A percentile compares a stretch with the other conserved stretches of the same genome.
These are phyloP conservation scores for Latrodectus hesperus DNA, from an alignment of 2,888 invertebrate species.

Conservation along the genomic window DNA sequence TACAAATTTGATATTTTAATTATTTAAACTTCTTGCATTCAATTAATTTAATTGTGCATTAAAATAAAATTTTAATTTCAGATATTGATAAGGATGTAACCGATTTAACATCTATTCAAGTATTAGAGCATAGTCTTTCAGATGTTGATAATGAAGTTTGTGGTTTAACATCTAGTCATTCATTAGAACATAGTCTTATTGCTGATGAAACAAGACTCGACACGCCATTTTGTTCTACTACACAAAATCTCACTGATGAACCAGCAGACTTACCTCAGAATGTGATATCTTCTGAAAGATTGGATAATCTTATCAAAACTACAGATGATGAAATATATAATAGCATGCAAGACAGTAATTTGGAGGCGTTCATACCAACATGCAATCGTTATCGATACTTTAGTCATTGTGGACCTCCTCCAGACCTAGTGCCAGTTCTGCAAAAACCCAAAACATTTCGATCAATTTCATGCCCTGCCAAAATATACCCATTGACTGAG, in stretches of 20 bases:
- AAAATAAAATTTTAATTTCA: too few relatives aligned
- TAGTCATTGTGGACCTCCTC: conserved; percentile 79
- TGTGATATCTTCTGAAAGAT: neutral
- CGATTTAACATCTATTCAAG: neutral
- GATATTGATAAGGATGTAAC: too few relatives aligned
- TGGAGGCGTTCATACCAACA: conserved; percentile 72
- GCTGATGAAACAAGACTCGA: conserved; percentile 29
- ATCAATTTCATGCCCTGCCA: conserved; percentile 48
- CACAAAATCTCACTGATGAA: conserved; percentile 65
- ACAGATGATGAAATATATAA: conserved; percentile 52
- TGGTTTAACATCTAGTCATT: conserved; percentile 48
- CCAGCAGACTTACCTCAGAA: conserved; percentile 17
- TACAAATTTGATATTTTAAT: too few relatives aligned
- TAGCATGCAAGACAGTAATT: conserved; percentile 48
- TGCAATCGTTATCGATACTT: conserved; percentile 79
- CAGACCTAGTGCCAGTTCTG: conserved; percentile 22
- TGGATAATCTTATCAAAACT: conserved; percentile 23
- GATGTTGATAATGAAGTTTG: conserved; percentile 69
- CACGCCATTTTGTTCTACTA: conserved; percentile 60
- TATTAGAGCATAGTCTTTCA: conserved; percentile 1
- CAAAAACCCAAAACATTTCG: conserved; percentile 19
- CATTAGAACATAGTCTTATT: neutral
- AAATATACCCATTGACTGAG: neutral
- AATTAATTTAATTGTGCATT: neutral
- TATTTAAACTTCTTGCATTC: neutral